Conservation (phyloP, 2,797 vertebrate species). For the Geotrypetes seraphini region DNA sequence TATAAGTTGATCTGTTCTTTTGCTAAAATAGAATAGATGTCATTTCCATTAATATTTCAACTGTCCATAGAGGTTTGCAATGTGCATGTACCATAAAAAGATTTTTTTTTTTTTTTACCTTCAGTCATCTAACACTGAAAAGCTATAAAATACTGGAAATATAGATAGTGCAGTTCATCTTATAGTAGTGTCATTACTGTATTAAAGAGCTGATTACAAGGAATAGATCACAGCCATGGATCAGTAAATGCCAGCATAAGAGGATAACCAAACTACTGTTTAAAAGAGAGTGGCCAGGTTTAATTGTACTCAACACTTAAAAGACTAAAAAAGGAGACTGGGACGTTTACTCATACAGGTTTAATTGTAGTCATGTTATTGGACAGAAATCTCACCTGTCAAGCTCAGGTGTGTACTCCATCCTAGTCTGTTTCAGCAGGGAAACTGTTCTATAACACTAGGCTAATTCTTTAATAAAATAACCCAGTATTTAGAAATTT, state of each 20-base stretch:
- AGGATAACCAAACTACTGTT: not conserved
- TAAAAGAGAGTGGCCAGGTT: not conserved
- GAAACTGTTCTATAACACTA: conserved; percentile 18
- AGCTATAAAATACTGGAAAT: conserved; percentile 2
- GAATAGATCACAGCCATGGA: not conserved
- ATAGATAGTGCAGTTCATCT: not conserved
- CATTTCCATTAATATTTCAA: conserved; percentile 42
- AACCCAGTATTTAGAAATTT: conserved; percentile 18
- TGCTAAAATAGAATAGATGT: conserved; percentile 70
- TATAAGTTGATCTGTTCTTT: conserved; percentile 78
- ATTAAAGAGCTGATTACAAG: conserved; percentile 8
- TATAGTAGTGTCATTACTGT: conserved; percentile 11
- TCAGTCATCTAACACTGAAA: conserved; percentile 13
- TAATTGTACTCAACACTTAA: conserved; percentile 2
- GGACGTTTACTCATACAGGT: too few species aligned
- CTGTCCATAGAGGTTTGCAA: conserved; percentile 29
- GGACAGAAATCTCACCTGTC: conserved; percentile 4
- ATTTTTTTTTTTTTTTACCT: conserved; percentile 22
- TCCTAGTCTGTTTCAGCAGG: conserved; percentile 23
- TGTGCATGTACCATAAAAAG: conserved; percentile 15
- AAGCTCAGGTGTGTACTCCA: conserved; percentile 4
- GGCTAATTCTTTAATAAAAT: conserved; percentile 32
- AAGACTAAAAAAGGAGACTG: too few species aligned
- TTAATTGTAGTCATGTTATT: conserved; percentile 9
- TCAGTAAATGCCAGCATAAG: not conserved